A percentile compares a stretch with the other conserved stretches of the same genome.
Evolutionary conservation across 1,140 invertebrate species (phyloP).

Genomic region (Listronotus bonariensis): DNA sequence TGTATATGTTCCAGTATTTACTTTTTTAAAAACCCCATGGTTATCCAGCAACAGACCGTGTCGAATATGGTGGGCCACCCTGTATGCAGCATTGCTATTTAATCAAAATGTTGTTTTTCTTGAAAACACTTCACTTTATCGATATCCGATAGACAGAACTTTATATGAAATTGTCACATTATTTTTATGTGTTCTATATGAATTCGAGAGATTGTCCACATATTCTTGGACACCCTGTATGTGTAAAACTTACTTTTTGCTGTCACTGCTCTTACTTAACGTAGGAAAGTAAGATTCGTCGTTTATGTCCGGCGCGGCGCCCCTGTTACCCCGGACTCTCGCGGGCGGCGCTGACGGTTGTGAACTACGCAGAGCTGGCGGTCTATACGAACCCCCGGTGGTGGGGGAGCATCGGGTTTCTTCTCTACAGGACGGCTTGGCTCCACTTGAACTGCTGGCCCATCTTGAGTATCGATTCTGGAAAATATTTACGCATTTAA

Average conservation of each 20-base stretch:
- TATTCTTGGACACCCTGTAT: no score
- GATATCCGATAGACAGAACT: no score
- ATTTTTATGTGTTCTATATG: no score
- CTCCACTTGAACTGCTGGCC: slow-evolving; percentile 26
- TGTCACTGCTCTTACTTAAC: slow-evolving; percentile 55
- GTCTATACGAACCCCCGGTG: slow-evolving; percentile 56
- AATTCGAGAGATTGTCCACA: no score
- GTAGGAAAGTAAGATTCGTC: slow-evolving; percentile 83
- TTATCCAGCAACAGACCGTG: no score
- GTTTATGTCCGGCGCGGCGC: slow-evolving; percentile 75
- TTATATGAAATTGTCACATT: no score
- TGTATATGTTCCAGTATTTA: no score
- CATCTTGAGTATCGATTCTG: slow-evolving; percentile 16
- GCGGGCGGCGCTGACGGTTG: slow-evolving; percentile 34
- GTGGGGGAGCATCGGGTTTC: slow-evolving; percentile 43
- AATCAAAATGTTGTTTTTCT: no score
- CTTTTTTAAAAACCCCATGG: no score
- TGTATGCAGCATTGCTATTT: no score
- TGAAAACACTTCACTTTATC: no score
- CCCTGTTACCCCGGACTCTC: slow-evolving; percentile 38
- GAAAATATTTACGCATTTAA: neutral
- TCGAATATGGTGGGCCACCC: no score
- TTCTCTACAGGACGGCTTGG: slow-evolving; percentile 42
- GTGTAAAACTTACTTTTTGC: slow-evolving; percentile 42
- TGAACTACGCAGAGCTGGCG: slow-evolving; percentile 58